Evolutionary conservation across 2,888 invertebrate species (phyloP), one percentile per base, ranked within the genome.

Genomic region (Corbicula japonica): DNA sequence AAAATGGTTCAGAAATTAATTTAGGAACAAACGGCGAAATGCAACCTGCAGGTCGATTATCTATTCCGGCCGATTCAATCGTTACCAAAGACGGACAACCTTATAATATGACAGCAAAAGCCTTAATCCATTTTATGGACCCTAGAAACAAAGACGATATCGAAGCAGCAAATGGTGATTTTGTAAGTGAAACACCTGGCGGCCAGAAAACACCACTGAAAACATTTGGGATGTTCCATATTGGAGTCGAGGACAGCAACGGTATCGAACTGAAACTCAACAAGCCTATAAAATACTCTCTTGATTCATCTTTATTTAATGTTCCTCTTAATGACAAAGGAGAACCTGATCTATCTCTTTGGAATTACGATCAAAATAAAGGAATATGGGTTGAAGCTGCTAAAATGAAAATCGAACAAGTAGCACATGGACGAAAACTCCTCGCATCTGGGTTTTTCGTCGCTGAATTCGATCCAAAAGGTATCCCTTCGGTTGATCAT

Each of bases 191-290:
- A 32, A 56, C 61, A 12, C 32, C 15, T 18, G 73, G 61, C 10
- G 79, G 79, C 3, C 41, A 61, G 1, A 58, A 54, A 61, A 35
- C 38, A 12, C 79, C 79, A n/a, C 34, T 80, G 32, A 34, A 61
- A 34, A 80, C 79, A 44, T 80, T 66, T 21, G 79, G 79, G 12
- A 80, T 80, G 75, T 80, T 80, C 38, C 70, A 71, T 4, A 28
- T 70, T 1, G 50, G 38, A 21, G 46, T 80, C 3, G 50, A 66
- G 23, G 79, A 80, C 28, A 21, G 23, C 6, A 34, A 44, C 3
- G 79, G 79, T 4, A 61, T 60, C 34, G 18, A 30, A 15, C 46
- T 80, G 4, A 71, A 50, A 6, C 54, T 66, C 0, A 66, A 80
- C n/a, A 75, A 75, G 46, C 38, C 54, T n/a, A 60, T 80, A 41